phyloP scores from a whole-genome alignment of 2,113 vertebrate genomes.

The Cyphotilapia sp. region DNA sequence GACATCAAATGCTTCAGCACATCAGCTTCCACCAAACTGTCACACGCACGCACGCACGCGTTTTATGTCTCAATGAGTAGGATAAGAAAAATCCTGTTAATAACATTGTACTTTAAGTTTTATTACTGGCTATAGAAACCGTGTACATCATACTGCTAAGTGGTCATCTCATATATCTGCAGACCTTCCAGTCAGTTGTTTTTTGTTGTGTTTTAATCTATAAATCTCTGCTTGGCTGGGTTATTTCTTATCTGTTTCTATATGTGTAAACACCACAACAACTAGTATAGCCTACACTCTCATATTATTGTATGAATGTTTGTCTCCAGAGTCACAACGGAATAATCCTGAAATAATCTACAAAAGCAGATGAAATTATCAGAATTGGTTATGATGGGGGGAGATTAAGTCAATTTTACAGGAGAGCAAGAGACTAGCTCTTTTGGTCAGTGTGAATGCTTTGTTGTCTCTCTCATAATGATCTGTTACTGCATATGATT shows the following conservation, averaged over 20 bases:
- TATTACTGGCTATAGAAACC: neutral
- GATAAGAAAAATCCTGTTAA: neutral
- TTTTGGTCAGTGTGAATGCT: neutral
- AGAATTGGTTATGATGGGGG: neutral
- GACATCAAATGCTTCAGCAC: neutral
- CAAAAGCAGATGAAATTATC: neutral
- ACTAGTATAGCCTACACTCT: neutral
- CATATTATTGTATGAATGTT: neutral
- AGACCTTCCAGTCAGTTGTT: neutral
- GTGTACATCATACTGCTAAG: neutral
- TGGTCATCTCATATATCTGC: neutral
- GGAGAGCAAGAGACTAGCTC: neutral
- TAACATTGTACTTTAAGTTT: neutral
- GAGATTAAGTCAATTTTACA: neutral
- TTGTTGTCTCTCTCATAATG: neutral
- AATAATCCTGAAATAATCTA: neutral
- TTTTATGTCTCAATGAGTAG: neutral
- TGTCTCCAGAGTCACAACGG: neutral
- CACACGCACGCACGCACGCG: accelerated
- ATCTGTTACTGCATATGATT: neutral
- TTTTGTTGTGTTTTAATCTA: neutral
- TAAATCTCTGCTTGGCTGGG: neutral
- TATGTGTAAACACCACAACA: neutral
- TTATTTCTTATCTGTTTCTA: neutral
- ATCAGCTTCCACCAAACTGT: neutral